A percentile compares a stretch with the other conserved stretches of the same genome.
phyloP scores from a whole-genome alignment of 92 coral and sea anemone species.

The Epizoanthus ramosus region DNA sequence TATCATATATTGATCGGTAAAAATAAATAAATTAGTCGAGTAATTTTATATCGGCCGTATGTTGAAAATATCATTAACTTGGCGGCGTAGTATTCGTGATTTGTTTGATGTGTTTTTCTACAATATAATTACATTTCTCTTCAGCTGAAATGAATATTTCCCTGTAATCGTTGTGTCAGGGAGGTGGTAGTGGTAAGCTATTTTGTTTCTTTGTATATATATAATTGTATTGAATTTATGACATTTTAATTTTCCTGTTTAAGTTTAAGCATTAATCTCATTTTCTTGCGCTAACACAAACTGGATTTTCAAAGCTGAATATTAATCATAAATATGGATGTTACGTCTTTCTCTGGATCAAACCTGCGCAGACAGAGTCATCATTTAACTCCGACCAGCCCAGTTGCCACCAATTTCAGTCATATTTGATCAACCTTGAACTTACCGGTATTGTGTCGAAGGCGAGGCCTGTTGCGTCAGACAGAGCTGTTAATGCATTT shows the following conservation, averaged over 20 bases:
- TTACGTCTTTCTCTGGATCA: neutral
- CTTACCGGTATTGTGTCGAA: neutral
- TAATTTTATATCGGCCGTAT: neutral
- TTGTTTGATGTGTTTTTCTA: neutral
- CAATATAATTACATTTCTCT: conserved; percentile 24
- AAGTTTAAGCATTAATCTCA: neutral
- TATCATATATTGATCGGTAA: neutral
- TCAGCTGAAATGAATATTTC: neutral
- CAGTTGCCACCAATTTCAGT: neutral
- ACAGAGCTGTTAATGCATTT: neutral
- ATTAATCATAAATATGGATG: neutral
- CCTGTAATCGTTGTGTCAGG: neutral
- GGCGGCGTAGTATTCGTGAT: neutral
- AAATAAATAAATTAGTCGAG: conserved; percentile 13
- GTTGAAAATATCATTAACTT: conserved; percentile 11
- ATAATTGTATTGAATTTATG: too few species aligned
- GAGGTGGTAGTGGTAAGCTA: too few species aligned
- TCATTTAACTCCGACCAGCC: neutral
- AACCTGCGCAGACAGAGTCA: neutral
- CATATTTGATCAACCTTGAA: conserved; percentile 43
- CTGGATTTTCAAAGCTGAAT: conserved; percentile 19
- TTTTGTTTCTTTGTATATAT: too few species aligned
- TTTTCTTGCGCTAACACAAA: neutral
- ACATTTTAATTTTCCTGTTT: neutral
- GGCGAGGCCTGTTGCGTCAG: neutral